phyloP scores from a whole-genome alignment of 2,888 invertebrate genomes.

The Diarsia rubi region DNA sequence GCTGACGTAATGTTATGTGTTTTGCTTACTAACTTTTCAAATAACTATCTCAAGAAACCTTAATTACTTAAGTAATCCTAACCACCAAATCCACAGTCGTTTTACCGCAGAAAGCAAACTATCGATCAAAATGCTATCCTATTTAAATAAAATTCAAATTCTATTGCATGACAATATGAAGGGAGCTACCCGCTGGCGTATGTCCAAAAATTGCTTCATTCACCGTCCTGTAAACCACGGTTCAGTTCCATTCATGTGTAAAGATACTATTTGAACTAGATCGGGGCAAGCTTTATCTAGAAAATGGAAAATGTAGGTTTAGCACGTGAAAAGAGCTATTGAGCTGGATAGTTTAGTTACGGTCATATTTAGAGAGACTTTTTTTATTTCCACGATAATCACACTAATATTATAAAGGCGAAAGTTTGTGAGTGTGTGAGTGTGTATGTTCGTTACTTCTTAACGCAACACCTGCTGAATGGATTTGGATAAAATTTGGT shows the following conservation, averaged over 20 bases:
- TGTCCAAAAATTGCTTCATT: constrained; percentile 75
- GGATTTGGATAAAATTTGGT: too few relatives aligned
- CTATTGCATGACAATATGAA: constrained; percentile 60
- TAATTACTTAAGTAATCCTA: background rate
- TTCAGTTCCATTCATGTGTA: constrained; percentile 70
- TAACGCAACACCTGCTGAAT: too few relatives aligned
- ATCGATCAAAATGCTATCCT: constrained; percentile 38
- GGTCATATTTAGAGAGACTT: constrained; percentile 29
- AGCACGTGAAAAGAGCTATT: constrained; percentile 58
- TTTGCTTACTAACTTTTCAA: background rate
- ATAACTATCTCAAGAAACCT: background rate
- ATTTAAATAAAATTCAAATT: constrained; percentile 63
- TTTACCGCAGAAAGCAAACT: constrained; percentile 7
- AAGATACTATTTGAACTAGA: constrained; percentile 74
- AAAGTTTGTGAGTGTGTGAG: too few relatives aligned
- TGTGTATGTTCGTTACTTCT: too few relatives aligned
- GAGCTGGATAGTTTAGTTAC: constrained; percentile 37
- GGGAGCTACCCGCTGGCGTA: constrained; percentile 68
- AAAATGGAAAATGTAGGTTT: constrained; percentile 56
- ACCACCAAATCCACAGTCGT: background rate
- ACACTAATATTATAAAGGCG: too few relatives aligned
- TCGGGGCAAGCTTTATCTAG: constrained; percentile 62
- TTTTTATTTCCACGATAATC: background rate
- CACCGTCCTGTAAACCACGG: constrained; percentile 75
- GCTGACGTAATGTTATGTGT: too few relatives aligned